A percentile compares a stretch with the other conserved stretches of the same genome.
Conservation (phyloP, 64 coral and sea anemone species). For the Pachyseris speciosa region DNA sequence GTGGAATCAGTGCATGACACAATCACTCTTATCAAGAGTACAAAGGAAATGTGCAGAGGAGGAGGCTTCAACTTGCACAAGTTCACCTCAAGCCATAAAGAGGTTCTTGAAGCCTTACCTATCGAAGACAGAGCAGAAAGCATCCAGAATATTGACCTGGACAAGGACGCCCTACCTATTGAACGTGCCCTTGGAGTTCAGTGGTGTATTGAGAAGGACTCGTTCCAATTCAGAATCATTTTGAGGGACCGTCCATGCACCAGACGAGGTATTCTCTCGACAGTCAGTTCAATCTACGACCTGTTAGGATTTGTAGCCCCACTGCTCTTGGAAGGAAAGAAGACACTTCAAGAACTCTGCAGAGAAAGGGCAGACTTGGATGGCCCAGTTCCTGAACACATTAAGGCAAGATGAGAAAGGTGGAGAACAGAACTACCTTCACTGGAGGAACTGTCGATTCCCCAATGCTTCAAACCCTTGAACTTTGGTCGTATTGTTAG, state of each 20-base stretch:
- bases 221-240: background rate
- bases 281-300: background rate
- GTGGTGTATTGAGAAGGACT: background rate
- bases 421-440: background rate
- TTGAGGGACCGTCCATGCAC: background rate
- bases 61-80: slow-evolving; percentile 57
- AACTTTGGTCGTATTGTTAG: background rate
- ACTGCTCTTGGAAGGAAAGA: background rate
- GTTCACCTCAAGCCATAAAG: slow-evolving; percentile 27
- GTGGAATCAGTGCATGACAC: background rate
- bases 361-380: background rate
- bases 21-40: background rate
- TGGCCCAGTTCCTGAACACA: background rate
- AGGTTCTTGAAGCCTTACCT: slow-evolving; percentile 30
- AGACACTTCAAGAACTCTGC: background rate
- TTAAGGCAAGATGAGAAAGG: background rate
- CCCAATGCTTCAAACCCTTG: background rate
- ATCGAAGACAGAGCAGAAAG: background rate
- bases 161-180: background rate
- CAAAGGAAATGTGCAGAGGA: slow-evolving; percentile 22
- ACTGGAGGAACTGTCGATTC: background rate
- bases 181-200: background rate
- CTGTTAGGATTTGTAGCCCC: background rate
- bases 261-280: background rate
- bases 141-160: background rate